Conservation (phyloP, 2,113 vertebrate genomes). For the Amphiprion ocellaris region DNA sequence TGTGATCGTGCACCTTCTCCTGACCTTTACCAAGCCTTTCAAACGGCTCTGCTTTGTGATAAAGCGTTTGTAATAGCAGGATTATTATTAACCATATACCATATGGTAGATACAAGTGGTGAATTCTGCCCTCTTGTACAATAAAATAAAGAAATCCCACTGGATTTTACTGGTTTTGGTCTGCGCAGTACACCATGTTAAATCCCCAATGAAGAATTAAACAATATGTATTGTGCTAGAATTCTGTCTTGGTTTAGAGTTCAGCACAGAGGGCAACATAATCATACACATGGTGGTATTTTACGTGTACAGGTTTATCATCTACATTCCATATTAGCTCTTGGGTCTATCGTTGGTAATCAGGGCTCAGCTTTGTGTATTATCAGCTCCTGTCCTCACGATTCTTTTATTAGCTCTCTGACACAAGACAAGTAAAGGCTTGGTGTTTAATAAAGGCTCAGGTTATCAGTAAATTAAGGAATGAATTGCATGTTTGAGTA, state of each 20-base stretch:
- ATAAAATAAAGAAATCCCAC: no score
- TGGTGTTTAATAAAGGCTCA: conserved; percentile 13
- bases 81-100: neutral
- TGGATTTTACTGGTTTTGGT: neutral
- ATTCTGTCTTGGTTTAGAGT: neutral
- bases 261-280: neutral
- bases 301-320: neutral
- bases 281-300: neutral
- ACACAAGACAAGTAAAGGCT: conserved; percentile 40
- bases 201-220: neutral
- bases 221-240: neutral
- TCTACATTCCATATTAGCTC: neutral
- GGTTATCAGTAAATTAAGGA: conserved; percentile 15
- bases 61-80: neutral
- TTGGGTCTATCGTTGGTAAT: neutral
- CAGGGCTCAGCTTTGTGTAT: conserved; percentile 18
- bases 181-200: neutral
- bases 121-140: neutral
- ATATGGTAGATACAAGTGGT: neutral
- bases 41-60: conserved; percentile 3
- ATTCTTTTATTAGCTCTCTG: conserved; percentile 27
- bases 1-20: conserved; percentile 9
- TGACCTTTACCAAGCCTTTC: neutral
- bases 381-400: conserved; percentile 23
- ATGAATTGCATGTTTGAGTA: neutral